A percentile compares a stretch with the other conserved stretches of the same genome.
Evolutionary conservation across 2,797 vertebrate genomes (phyloP).

Genomic region (Lepilemur septentrionalis): DNA sequence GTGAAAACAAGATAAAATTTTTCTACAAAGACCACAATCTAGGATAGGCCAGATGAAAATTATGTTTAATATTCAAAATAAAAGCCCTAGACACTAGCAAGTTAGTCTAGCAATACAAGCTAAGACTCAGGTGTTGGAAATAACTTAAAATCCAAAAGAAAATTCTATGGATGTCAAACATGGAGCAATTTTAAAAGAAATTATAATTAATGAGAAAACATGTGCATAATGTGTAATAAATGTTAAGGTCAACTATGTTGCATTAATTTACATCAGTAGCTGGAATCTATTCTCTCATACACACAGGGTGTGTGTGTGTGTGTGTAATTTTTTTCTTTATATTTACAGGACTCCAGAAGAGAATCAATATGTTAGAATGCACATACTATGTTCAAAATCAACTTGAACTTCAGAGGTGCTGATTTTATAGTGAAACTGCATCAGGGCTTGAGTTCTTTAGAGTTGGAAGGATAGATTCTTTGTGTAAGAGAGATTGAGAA

Average conservation of each 20-base stretch:
- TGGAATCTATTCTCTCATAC: not conserved
- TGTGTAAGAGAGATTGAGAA: not conserved
- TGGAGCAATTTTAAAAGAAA: not conserved
- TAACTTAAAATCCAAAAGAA: not conserved
- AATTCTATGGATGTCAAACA: not conserved
- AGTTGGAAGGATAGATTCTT: not conserved
- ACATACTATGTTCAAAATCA: conserved; percentile 18
- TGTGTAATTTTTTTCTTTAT: not conserved
- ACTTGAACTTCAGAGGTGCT: not conserved
- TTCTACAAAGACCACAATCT: not conserved
- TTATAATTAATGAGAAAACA: not conserved
- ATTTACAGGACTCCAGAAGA: not conserved
- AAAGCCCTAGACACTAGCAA: not conserved
- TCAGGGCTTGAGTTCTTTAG: not conserved
- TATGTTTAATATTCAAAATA: conserved; percentile 27
- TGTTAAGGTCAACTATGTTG: not conserved
- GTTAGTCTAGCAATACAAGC: not conserved
- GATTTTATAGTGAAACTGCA: not conserved
- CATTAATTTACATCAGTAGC: not conserved
- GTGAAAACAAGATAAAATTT: not conserved
- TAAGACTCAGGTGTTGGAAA: not conserved
- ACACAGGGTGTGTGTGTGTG: too few relatives aligned
- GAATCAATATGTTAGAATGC: not conserved
- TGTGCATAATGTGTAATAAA: not conserved
- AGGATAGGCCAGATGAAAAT: not conserved